Conservation (phyloP, 2,888 invertebrate species). For the Beris morrisii region DNA sequence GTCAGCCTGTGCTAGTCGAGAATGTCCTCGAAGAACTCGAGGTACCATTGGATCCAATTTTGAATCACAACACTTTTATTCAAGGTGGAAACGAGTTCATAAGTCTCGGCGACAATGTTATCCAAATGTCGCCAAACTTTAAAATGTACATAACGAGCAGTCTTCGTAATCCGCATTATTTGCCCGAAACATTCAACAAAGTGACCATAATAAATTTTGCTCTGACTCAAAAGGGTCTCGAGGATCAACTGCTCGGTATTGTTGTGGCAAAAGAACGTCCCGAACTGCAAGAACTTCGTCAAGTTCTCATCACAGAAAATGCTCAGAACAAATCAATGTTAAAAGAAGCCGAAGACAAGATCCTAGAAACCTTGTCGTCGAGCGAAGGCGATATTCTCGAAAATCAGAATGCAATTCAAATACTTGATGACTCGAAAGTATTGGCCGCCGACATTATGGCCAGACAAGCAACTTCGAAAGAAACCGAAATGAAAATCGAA, state of each 20-base stretch:
- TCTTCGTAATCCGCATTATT: conserved; percentile 84
- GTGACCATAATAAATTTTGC: conserved; percentile 86
- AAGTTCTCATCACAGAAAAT: conserved; percentile 75
- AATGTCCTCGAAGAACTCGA: conserved; percentile 84
- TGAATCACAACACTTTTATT: conserved; percentile 75
- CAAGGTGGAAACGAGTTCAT: conserved; percentile 76
- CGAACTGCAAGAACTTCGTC: conserved; percentile 81
- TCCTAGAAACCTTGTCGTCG: conserved; percentile 79
- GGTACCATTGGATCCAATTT: conserved; percentile 80
- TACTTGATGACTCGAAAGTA: conserved; percentile 82
- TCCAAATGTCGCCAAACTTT: conserved; percentile 79
- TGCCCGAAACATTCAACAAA: conserved; percentile 86
- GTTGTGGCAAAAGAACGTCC: conserved; percentile 89
- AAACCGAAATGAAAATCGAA: conserved; percentile 82
- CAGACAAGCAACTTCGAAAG: conserved; percentile 82
- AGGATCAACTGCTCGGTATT: conserved; percentile 83
- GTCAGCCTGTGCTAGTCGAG: conserved; percentile 78
- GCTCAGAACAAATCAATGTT: conserved; percentile 80
- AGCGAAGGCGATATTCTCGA: conserved; percentile 87
- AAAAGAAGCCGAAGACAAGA: conserved; percentile 85
- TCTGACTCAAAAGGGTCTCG: conserved; percentile 71
- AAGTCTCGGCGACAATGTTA: conserved; percentile 81
- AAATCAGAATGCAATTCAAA: conserved; percentile 85
- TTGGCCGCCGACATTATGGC: conserved; percentile 79
- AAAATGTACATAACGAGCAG: conserved; percentile 85